phyloP scores from a whole-genome alignment of 2,797 vertebrate genomes.

The Carapus acus region DNA sequence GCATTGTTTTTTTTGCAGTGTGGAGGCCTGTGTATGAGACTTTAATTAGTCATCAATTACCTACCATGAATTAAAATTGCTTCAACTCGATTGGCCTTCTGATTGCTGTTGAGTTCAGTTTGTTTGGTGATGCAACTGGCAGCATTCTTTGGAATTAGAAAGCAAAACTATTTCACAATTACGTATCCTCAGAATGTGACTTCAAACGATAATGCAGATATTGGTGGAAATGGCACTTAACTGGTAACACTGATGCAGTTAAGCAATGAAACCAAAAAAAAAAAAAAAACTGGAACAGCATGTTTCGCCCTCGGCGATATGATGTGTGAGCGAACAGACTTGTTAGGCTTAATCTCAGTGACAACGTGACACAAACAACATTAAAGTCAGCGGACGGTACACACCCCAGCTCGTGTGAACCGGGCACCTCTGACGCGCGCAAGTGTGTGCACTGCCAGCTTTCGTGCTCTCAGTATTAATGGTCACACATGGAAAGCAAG shows the following conservation, averaged over 20 bases:
- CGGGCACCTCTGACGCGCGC: slow-evolving; percentile 79
- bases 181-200: no score
- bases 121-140: slow-evolving; percentile 15
- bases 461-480: slow-evolving; percentile 88
- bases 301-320: background rate
- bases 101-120: background rate
- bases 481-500: slow-evolving; percentile 81
- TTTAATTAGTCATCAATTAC: slow-evolving; percentile 75
- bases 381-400: slow-evolving; percentile 54
- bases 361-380: slow-evolving; percentile 8
- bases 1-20: slow-evolving; percentile 75
- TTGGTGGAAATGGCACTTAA: background rate
- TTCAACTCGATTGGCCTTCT: slow-evolving; percentile 69
- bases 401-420: slow-evolving; percentile 70
- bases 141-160: no score
- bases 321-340: background rate
- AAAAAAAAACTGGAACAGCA: background rate
- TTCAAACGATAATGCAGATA: slow-evolving; percentile 4
- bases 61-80: slow-evolving; percentile 62
- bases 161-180: no score
- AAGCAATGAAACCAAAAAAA: no score
- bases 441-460: slow-evolving; percentile 75
- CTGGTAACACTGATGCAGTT: no score
- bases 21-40: slow-evolving; percentile 78
- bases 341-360: background rate